Evolutionary conservation across 2,797 vertebrate species (phyloP), one percentile per base, ranked within the genome.

Genomic region (Danio choprae): DNA sequence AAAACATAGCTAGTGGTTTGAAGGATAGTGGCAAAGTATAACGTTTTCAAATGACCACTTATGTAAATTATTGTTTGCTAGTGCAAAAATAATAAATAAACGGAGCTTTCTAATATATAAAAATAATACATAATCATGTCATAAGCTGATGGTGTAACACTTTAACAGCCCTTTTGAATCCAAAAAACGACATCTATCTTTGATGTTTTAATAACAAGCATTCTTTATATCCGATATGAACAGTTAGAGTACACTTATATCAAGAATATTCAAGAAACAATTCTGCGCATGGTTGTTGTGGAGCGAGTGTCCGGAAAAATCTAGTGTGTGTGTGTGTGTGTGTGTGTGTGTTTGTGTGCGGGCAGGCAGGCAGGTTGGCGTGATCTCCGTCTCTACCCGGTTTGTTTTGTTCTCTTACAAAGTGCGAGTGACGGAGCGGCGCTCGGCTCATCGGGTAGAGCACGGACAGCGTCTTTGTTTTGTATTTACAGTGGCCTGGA

Each of bases 331-430:
- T 29, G 16, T 2, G 10, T 8, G 40, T 56, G 74, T 22, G 50
- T 67, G 3, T 43, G 55, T 8, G 40, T 56, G 74, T 22, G 50
- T 67, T 3, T 43, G 55, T 55, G 29, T 62, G 69, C 41, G 40
- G 40, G 22, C 68, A 46, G n/a, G 44, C 12, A 51, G 29, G 46
- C 72, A 56, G 48, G 62, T 72, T 69, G 86, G 58, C 84, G 60
- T 68, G 77, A 64, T 86, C 78, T 41, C 77, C 62, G 56, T 84
- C 5, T 44, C 46, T 70, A 41, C 77, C 67, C 79, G 78, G 70
- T 85, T 81, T 87, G 83, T 84, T 89, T 87, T 87, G 87, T 86
- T 81, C 85, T 58, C 41, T 70, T 88, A 90, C 86, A 87, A 90
- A 90, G 84, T 90, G 46, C 46, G 70, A 84, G 75, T 88, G 55